These are phyloP conservation scores for Siphamia tubifer DNA, from an alignment of 2,113 vertebrate genomes.

Conservation along the genomic window DNA sequence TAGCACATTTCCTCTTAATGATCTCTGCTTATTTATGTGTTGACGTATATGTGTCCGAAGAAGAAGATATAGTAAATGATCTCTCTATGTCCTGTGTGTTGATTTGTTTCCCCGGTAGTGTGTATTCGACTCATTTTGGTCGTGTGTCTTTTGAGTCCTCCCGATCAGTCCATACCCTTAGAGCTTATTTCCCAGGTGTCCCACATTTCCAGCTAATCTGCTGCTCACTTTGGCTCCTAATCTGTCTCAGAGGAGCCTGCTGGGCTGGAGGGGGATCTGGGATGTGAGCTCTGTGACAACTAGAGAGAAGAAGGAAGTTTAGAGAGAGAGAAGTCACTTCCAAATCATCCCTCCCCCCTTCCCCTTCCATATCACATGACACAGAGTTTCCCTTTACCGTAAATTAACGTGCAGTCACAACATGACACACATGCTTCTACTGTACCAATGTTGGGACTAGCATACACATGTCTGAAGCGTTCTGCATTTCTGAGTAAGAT, in stretches of 20 bases:
- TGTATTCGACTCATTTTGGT: background rate
- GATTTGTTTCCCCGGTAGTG: background rate
- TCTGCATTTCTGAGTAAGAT: background rate
- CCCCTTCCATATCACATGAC: background rate
- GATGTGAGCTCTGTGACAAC: conserved; percentile 57
- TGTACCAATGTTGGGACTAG: background rate
- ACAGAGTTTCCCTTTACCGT: background rate
- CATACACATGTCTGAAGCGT: background rate
- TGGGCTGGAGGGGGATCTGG: conserved; percentile 29
- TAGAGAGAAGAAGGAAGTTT: conserved; percentile 52
- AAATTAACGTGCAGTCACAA: background rate
- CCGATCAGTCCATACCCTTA: conserved; percentile 28
- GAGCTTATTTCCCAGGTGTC: conserved; percentile 78
- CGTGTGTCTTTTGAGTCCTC: conserved; percentile 5
- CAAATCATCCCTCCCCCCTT: background rate
- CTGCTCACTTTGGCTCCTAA: conserved; percentile 71
- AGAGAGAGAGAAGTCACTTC: conserved; percentile 40
- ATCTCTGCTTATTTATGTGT: conserved; percentile 49
- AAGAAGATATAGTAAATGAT: conserved; percentile 39
- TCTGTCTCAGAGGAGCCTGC: conserved; percentile 61
- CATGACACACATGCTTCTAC: background rate
- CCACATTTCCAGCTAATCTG: conserved; percentile 78
- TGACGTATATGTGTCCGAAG: conserved; percentile 34
- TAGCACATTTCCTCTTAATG: conserved; percentile 32
- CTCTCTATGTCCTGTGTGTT: background rate